Evolutionary conservation across 2,113 vertebrate genomes (phyloP).

Genomic region (Plotosus lineatus): DNA sequence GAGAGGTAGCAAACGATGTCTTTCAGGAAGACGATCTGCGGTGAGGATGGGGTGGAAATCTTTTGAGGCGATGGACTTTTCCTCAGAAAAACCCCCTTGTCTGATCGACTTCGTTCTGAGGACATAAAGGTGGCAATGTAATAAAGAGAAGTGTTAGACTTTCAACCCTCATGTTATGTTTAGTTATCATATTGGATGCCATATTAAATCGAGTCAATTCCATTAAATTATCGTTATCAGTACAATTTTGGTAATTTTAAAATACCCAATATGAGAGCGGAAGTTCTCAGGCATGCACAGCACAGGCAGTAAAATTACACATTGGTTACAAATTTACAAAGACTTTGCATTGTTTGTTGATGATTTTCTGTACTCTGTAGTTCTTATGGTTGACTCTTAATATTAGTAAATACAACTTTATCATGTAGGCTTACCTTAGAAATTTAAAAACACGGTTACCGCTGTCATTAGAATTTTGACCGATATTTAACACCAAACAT

Average conservation of each 20-base stretch:
- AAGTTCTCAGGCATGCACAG: no score
- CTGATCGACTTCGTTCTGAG: slow-evolving; percentile 67
- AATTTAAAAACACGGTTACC: background rate
- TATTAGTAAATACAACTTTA: background rate
- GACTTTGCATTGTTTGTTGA: background rate
- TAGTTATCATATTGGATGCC: background rate
- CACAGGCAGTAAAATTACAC: background rate
- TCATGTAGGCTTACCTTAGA: background rate
- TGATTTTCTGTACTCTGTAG: background rate
- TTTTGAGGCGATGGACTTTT: slow-evolving; percentile 75
- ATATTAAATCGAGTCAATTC: background rate
- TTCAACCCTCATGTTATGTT: background rate
- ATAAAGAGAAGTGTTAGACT: background rate
- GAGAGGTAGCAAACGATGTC: slow-evolving; percentile 94
- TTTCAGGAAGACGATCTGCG: slow-evolving; percentile 86
- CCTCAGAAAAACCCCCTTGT: slow-evolving; percentile 71
- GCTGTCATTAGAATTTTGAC: background rate
- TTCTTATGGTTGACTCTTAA: background rate
- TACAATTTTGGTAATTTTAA: background rate
- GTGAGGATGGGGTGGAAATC: slow-evolving; percentile 41
- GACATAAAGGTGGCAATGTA: background rate
- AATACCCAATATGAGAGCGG: no score
- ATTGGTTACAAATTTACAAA: background rate
- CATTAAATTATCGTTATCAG: background rate
- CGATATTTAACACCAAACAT: background rate